Evolutionary conservation across 2,797 vertebrate species (phyloP).

Genomic region (Odontamblyopus rebecca): DNA sequence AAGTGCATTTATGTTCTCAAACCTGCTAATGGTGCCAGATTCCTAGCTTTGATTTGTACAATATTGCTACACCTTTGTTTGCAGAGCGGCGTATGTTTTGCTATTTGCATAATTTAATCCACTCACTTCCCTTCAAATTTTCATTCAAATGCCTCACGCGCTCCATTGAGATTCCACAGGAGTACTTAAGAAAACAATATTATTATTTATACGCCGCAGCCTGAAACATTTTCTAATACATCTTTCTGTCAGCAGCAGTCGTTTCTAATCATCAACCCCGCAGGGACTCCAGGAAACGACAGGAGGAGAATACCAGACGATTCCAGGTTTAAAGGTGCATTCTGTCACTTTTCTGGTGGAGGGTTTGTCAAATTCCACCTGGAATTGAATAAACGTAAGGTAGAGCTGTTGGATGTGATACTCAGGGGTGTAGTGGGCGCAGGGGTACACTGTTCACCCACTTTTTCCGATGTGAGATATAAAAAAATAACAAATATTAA

Average conservation of each 20-base stretch:
- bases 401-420: no score
- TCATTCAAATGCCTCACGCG: conserved; percentile 3
- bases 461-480: no score
- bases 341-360: no score
- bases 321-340: conserved; percentile 46
- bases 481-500: no score
- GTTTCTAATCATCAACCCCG: conserved; percentile 27
- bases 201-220: conserved; percentile 15
- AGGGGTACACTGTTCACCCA: no score
- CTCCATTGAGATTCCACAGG: conserved; percentile 14
- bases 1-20: not conserved
- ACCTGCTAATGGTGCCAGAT: not conserved
- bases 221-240: conserved; percentile 33
- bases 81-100: not conserved
- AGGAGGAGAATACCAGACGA: conserved; percentile 43
- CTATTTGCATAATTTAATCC: not conserved
- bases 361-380: no score
- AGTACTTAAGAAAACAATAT: conserved; percentile 16
- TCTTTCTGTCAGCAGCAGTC: conserved; percentile 21
- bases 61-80: not conserved
- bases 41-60: not conserved
- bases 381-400: no score
- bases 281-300: conserved; percentile 12
- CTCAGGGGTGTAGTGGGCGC: no score
- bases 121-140: not conserved